Conservation (phyloP, 2,113 vertebrate species). For the Corythoichthys haematopterus region DNA sequence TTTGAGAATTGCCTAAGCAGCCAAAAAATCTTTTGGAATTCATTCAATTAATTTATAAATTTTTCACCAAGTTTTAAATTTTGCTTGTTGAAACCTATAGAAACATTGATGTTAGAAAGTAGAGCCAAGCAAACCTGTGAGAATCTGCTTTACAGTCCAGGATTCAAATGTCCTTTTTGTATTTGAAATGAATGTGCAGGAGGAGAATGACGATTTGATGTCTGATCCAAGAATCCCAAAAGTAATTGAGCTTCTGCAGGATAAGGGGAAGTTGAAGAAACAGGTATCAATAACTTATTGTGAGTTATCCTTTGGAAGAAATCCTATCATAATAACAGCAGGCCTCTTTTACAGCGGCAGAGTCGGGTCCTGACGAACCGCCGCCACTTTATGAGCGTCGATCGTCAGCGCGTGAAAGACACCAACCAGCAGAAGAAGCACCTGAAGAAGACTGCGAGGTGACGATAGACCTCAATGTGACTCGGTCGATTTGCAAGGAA, state of each 20-base stretch:
- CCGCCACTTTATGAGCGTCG: conserved; percentile 79
- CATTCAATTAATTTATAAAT: no score
- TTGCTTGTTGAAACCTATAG: no score
- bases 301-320: background rate
- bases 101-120: no score
- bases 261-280: conserved; percentile 76
- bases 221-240: conserved; percentile 7
- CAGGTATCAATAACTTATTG: conserved; percentile 51
- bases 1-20: no score
- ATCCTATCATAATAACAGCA: background rate
- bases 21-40: no score
- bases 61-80: no score
- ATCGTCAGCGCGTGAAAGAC: conserved; percentile 82
- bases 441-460: conserved; percentile 69
- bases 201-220: conserved; percentile 5
- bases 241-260: conserved; percentile 68
- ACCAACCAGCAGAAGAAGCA: conserved; percentile 74
- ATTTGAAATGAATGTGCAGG: conserved; percentile 57
- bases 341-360: conserved; percentile 68
- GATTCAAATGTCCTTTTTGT: background rate
- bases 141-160: background rate
- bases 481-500: background rate
- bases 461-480: background rate
- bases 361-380: conserved; percentile 77
- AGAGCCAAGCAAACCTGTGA: background rate